Percentiles rank a stretch among this genome's conserved stretches.
Evolutionary conservation across 2,888 invertebrate genomes (phyloP).

Genomic region (Leptinotarsa peninsularis): DNA sequence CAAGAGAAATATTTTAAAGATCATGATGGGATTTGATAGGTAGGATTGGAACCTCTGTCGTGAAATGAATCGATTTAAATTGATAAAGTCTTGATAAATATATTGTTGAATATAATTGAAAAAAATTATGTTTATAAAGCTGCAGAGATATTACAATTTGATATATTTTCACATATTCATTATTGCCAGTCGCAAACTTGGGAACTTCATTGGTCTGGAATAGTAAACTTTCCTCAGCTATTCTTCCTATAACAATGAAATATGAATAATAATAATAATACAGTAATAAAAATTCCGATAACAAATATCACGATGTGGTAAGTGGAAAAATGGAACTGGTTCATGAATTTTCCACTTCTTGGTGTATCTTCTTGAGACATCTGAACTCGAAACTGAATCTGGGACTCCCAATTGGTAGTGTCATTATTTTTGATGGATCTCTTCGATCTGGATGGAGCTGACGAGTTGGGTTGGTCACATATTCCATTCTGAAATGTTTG

Average conservation of each 20-base stretch:
- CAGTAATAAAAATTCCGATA: neutral
- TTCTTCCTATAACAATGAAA: neutral
- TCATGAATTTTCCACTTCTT: neutral
- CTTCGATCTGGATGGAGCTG: conserved; percentile 30
- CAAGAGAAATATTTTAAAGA: no score
- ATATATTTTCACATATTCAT: no score
- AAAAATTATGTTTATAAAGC: no score
- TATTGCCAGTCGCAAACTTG: no score
- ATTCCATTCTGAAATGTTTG: conserved; percentile 33
- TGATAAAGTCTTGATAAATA: no score
- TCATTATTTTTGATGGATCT: conserved; percentile 25
- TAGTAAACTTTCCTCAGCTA: no score
- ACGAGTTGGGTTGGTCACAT: conserved; percentile 31
- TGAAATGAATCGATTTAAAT: no score
- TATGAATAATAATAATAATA: neutral
- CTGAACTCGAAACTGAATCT: conserved; percentile 34
- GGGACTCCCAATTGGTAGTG: conserved; percentile 33
- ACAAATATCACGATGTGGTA: neutral
- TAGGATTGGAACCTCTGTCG: no score
- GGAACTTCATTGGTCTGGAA: no score
- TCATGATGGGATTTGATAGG: no score
- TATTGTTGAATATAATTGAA: no score
- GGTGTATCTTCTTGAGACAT: conserved; percentile 17
- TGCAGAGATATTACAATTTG: no score
- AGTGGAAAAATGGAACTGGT: neutral